A percentile compares a stretch with the other conserved stretches of the same genome.
phyloP scores from a whole-genome alignment of 1,140 invertebrate species.

The Musca domestica region DNA sequence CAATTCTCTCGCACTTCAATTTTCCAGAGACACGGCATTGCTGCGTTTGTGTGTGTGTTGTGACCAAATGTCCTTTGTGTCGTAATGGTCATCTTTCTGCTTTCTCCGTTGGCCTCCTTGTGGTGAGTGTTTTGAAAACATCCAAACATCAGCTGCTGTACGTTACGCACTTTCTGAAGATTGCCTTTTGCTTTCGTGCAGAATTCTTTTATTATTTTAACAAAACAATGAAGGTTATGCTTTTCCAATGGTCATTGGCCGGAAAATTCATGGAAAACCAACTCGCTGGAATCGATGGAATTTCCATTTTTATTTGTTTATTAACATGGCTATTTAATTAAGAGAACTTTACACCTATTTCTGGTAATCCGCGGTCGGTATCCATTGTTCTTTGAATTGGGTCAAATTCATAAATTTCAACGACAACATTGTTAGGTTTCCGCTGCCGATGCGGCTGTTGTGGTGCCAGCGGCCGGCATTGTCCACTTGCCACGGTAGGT shows the following conservation, averaged over 20 bases:
- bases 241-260: neutral
- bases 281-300: neutral
- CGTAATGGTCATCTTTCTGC: neutral
- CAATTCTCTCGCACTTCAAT: neutral
- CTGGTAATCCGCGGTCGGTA: neutral
- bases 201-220: neutral
- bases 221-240: neutral
- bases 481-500: too few species aligned
- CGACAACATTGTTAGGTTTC: neutral
- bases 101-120: neutral
- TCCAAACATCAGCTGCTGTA: neutral
- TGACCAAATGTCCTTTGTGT: neutral
- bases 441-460: neutral
- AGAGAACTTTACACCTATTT: constrained; percentile 16
- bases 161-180: too few species aligned
- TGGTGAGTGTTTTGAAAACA: neutral
- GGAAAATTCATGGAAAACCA: neutral
- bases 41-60: neutral
- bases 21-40: neutral
- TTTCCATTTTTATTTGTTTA: constrained; percentile 16
- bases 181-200: neutral
- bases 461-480: neutral
- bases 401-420: constrained; percentile 20
- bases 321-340: constrained; percentile 18
- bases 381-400: neutral